Evolutionary conservation across 2,113 vertebrate genomes (phyloP).

Genomic region (Myrmophylax atrothorax): DNA sequence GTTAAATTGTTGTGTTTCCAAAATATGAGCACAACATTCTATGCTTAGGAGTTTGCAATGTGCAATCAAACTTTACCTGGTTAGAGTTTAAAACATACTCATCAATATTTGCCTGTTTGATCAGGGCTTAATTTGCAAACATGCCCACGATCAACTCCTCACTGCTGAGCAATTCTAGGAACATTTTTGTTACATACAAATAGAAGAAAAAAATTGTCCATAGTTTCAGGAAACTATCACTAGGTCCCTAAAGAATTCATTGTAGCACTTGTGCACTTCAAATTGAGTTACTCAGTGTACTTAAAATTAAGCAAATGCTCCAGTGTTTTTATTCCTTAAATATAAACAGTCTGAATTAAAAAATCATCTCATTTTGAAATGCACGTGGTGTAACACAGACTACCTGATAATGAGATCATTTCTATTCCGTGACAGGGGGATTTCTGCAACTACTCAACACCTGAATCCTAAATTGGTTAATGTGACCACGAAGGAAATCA

Average conservation of each 20-base stretch:
- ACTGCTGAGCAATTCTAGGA: neutral
- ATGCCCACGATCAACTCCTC: neutral
- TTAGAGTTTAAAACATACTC: neutral
- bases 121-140: neutral
- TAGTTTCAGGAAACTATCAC: neutral
- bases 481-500: slow-evolving; percentile 37
- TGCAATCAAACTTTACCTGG: neutral
- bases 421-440: neutral
- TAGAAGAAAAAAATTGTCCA: neutral
- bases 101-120: neutral
- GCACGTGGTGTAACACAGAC: neutral
- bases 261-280: neutral
- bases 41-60: neutral
- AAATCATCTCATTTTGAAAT: neutral
- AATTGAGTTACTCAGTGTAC: neutral
- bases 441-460: slow-evolving; percentile 24
- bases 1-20: neutral
- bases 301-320: slow-evolving; percentile 16
- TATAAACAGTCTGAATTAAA: neutral
- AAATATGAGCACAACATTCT: neutral
- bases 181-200: neutral
- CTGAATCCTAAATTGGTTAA: slow-evolving; percentile 36
- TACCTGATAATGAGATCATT: neutral
- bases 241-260: neutral
- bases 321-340: neutral